phyloP scores from a whole-genome alignment of 23 tunicate genomes.

The Trididemnum clinides region DNA sequence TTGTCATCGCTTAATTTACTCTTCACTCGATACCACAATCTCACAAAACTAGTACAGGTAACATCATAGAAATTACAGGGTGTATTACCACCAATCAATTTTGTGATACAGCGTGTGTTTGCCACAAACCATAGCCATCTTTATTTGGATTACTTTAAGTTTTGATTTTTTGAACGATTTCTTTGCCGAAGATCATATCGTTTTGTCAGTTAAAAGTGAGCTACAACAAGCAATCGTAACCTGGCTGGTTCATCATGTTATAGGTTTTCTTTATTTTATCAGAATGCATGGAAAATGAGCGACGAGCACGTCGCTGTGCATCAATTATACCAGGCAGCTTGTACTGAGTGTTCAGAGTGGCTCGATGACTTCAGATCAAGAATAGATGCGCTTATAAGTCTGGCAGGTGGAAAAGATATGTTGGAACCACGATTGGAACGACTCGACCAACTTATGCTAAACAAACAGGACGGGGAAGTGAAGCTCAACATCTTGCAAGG shows the following conservation, averaged over 20 bases:
- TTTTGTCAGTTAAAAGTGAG: neutral
- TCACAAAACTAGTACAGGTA: conserved; percentile 81
- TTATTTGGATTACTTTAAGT: neutral
- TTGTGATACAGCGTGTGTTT: neutral
- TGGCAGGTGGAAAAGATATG: conserved; percentile 79
- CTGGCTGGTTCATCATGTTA: too few species aligned
- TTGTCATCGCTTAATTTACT: conserved; percentile 62
- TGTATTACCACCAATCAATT: neutral
- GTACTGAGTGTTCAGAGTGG: conserved; percentile 77
- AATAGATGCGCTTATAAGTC: conserved; percentile 57
- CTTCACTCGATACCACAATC: conserved; percentile 68
- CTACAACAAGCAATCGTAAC: too few species aligned
- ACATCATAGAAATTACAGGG: neutral
- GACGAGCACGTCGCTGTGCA: conserved; percentile 70
- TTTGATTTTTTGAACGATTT: too few species aligned
- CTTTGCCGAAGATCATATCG: neutral
- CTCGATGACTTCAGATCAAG: conserved; percentile 64
- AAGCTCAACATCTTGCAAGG: conserved; percentile 78
- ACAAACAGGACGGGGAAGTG: conserved; percentile 81
- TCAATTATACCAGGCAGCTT: conserved; percentile 55
- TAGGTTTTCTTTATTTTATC: neutral
- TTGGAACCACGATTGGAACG: conserved; percentile 73
- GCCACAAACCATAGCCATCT: too few species aligned
- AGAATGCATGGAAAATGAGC: conserved; percentile 70
- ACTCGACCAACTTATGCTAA: conserved; percentile 46